These are phyloP conservation scores for Rafetus swinhoei DNA, from an alignment of 2,113 vertebrate genomes.

Conservation along the genomic window DNA sequence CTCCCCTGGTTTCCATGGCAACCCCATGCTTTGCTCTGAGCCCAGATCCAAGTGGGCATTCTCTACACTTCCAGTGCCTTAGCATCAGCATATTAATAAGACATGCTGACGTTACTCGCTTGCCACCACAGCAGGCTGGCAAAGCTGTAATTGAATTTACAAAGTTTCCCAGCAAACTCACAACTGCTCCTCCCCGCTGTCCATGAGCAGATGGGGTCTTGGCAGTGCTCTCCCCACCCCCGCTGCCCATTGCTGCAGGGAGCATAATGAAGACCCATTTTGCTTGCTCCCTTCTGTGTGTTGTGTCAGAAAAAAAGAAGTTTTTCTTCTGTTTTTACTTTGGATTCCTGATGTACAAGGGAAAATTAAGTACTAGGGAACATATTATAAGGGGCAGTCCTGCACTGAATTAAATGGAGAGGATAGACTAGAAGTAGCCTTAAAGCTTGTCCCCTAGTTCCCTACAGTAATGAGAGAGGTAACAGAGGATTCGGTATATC, in stretches of 20 bases:
- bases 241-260: neutral
- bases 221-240: neutral
- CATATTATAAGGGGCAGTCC: neutral
- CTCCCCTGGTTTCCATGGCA: slow-evolving; percentile 73
- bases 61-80: slow-evolving; percentile 61
- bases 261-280: neutral
- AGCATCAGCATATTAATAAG: slow-evolving; percentile 78
- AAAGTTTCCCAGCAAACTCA: slow-evolving; percentile 54
- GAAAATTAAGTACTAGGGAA: neutral
- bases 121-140: slow-evolving; percentile 59
- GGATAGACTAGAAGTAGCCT: neutral
- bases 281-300: neutral
- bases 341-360: neutral
- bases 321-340: neutral
- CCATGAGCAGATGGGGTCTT: neutral
- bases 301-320: neutral
- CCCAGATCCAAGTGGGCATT: slow-evolving; percentile 76
- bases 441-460: neutral
- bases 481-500: neutral
- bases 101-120: slow-evolving; percentile 59
- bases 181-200: neutral
- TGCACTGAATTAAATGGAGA: neutral
- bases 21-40: slow-evolving; percentile 73
- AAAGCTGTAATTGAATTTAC: slow-evolving; percentile 70
- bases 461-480: neutral